Evolutionary conservation across 2,888 invertebrate species (phyloP).

Genomic region (Argyresthia albistria): DNA sequence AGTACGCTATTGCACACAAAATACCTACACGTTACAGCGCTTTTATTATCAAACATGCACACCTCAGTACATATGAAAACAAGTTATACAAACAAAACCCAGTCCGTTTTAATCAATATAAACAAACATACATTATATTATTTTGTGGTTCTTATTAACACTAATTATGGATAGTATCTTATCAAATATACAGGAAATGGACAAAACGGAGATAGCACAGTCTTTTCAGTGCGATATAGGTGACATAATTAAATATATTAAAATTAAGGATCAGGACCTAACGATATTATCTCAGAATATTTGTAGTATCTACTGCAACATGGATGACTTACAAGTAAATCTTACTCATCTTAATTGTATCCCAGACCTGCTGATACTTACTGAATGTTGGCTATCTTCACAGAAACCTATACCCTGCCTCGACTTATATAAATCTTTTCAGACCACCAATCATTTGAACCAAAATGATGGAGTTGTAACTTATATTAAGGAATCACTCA

Average conservation of each 20-base stretch:
- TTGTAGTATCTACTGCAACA: slow-evolving; percentile 11
- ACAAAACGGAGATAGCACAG: slow-evolving; percentile 3
- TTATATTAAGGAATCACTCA: too few species aligned
- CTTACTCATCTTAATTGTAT: slow-evolving; percentile 7
- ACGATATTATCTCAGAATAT: slow-evolving; percentile 9
- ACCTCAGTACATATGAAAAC: too few species aligned
- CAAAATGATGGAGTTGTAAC: too few species aligned
- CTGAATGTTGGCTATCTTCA: slow-evolving; percentile 10
- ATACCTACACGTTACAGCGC: too few species aligned
- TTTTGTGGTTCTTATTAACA: background rate
- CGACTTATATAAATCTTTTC: background rate
- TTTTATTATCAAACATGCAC: too few species aligned
- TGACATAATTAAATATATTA: background rate
- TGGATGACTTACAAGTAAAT: slow-evolving; percentile 10
- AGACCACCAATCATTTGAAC: background rate
- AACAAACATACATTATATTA: too few species aligned
- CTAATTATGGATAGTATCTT: background rate
- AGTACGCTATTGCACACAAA: too few species aligned
- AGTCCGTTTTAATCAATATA: too few species aligned
- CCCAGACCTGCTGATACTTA: slow-evolving; percentile 10
- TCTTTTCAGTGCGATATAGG: slow-evolving; percentile 1
- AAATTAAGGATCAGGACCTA: background rate
- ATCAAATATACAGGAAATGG: slow-evolving; percentile 2
- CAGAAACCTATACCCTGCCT: background rate
- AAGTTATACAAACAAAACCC: too few species aligned